Percentiles rank a stretch among this genome's conserved stretches.
phyloP scores from a whole-genome alignment of 2,797 vertebrate species.

The Hemitrygon akajei region DNA sequence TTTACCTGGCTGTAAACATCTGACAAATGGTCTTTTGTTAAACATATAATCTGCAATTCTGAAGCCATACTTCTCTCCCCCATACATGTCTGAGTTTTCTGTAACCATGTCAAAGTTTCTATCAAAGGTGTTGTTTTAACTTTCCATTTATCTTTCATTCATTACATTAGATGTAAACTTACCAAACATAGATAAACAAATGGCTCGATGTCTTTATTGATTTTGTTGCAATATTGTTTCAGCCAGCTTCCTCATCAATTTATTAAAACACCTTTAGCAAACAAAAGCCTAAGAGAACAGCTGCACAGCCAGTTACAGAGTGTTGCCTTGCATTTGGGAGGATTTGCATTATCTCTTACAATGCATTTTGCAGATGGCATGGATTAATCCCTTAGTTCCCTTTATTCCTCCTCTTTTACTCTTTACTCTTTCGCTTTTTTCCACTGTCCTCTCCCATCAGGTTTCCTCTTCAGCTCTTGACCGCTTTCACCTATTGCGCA shows the following conservation, averaged over 20 bases:
- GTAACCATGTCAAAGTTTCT: background rate
- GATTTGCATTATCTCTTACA: background rate
- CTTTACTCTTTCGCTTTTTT: too few species aligned
- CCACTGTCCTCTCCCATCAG: too few species aligned
- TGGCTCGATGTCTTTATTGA: background rate
- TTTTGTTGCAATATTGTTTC: background rate
- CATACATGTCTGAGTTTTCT: background rate
- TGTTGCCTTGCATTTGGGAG: background rate
- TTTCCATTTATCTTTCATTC: background rate
- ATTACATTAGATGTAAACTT: background rate
- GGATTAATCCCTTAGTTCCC: too few species aligned
- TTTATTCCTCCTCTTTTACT: too few species aligned
- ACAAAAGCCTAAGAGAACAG: background rate
- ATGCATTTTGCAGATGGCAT: background rate
- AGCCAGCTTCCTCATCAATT: background rate
- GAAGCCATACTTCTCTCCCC: background rate
- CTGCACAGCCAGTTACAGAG: background rate
- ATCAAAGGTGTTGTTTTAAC: background rate
- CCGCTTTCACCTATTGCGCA: too few species aligned
- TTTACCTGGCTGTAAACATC: background rate
- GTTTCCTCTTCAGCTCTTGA: too few species aligned
- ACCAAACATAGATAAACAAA: background rate
- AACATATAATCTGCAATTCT: too few species aligned
- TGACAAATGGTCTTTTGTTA: background rate
- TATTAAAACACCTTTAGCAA: background rate